A percentile compares a stretch with the other conserved stretches of the same genome.
These are phyloP conservation scores for Nemapogon koenigi DNA, from an alignment of 2,888 invertebrate species.

Conservation along the genomic window DNA sequence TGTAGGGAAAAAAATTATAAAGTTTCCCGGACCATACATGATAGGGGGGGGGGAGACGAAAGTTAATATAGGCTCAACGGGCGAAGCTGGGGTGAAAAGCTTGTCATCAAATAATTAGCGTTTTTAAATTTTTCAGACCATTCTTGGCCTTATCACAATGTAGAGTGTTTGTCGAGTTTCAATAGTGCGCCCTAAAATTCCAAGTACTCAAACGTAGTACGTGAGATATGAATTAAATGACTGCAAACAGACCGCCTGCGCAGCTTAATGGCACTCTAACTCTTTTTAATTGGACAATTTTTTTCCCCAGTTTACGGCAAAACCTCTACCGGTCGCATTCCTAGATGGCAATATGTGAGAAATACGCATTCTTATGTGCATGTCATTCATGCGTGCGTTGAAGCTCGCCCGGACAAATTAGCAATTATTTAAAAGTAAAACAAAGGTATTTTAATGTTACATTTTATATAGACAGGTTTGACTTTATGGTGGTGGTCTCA, in stretches of 20 bases:
- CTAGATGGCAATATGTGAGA: constrained; percentile 30
- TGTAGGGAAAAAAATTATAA: too few species aligned
- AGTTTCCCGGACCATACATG: too few species aligned
- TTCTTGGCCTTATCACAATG: too few species aligned
- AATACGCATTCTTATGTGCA: constrained; percentile 46
- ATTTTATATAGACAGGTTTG: too few species aligned
- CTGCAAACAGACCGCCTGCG: constrained; percentile 31
- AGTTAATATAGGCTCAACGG: not conserved
- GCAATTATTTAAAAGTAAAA: too few species aligned
- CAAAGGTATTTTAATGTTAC: too few species aligned
- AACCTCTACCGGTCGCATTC: constrained; percentile 6
- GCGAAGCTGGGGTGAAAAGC: too few species aligned
- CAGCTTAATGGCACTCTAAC: constrained; percentile 42
- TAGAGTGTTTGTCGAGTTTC: constrained; percentile 1
- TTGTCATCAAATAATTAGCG: not conserved
- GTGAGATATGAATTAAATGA: constrained; percentile 57
- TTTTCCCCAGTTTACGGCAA: constrained; percentile 16
- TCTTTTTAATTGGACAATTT: constrained; percentile 55
- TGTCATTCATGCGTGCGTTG: constrained; percentile 46
- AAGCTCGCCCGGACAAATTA: too few species aligned
- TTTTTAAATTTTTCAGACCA: not conserved
- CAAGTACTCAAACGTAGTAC: constrained; percentile 21
- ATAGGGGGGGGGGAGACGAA: too few species aligned
- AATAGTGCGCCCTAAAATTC: constrained; percentile 2
- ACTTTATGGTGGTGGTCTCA: too few species aligned